Evolutionary conservation across 1,140 invertebrate species (phyloP).

Genomic region (Aphaenogaster rudis): DNA sequence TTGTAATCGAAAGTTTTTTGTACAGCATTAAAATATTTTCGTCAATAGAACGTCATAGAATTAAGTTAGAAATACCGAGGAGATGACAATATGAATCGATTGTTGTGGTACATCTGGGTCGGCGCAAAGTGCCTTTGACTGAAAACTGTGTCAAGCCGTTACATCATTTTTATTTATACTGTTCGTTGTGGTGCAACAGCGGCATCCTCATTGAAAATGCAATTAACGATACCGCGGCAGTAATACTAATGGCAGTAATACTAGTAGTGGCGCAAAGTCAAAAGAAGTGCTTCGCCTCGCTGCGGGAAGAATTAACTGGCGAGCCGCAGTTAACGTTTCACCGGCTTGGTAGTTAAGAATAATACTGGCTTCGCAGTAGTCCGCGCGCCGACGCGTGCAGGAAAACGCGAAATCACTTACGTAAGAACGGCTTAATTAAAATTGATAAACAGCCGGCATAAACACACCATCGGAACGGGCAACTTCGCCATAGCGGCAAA

Average conservation of each 20-base stretch:
- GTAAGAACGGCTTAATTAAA: conserved; percentile 73
- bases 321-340: conserved; percentile 40
- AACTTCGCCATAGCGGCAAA: conserved; percentile 56
- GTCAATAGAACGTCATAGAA: no score
- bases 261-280: neutral
- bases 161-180: conserved; percentile 50
- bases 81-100: conserved; percentile 15
- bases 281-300: conserved; percentile 38
- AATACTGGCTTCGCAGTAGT: conserved; percentile 25
- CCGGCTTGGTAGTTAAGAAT: conserved; percentile 25
- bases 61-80: neutral
- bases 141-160: conserved; percentile 31
- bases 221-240: conserved; percentile 51
- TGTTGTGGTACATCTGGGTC: neutral
- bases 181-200: neutral
- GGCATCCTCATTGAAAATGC: conserved; percentile 16
- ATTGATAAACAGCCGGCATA: conserved; percentile 65
- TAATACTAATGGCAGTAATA: neutral
- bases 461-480: neutral
- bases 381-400: neutral
- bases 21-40: neutral
- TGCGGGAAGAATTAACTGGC: conserved; percentile 45
- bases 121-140: neutral
- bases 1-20: neutral
- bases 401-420: conserved; percentile 60